Base-by-base conservation (phyloP, 2,888 invertebrate species). In the Andrena praecox region DNA sequence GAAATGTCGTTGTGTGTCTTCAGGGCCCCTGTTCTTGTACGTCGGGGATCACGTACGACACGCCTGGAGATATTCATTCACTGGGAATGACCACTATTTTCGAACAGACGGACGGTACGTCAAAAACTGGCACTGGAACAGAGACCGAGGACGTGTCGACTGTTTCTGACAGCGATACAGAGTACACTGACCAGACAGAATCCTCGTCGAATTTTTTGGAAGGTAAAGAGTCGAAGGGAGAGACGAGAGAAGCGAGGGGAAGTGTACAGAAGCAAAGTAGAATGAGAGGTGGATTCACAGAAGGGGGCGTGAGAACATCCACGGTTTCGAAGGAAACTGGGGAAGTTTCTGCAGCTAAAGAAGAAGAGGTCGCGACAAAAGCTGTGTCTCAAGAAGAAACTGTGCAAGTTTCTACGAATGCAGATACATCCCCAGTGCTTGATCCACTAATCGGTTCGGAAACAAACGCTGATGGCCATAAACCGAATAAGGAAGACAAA, bases 371-470 rank as follows among this genome's bases (percentile, higher is more conserved):
- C 20, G 31, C 33, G 8, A 67, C 56, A 27, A 59, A 35, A 31
- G 29, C 75, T 54, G 16, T 33, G 62, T 2, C 50, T 31, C 10
- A 72, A 67, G 56, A 76, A 52, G 48, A 67, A 74, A 1, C 67
- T 33, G 24, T 63, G 56, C 48, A 52, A 70, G 16, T 62, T 74
- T 24, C 20, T 60, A 29, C 31, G 16, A 10, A n/a, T 7, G 29
- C 42, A 16, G 24, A 35, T 10, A 8, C 16, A 16, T 16, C 60
- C 35, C 33, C 24, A 29, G 59, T 75, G 16, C 66, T 82, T 62
- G 87, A 89, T 63, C 71, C 88, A 5, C n/a, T 86, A 12, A 24
- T 10, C 20, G 3, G 10, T 24, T 20, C 27, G 8, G 24, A 56
- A 12, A 20, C 24, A 12, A 10, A 64, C 31, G 7, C 1, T 29